phyloP scores from a whole-genome alignment of 1,140 invertebrate species.

The Drosophila nannoptera region DNA sequence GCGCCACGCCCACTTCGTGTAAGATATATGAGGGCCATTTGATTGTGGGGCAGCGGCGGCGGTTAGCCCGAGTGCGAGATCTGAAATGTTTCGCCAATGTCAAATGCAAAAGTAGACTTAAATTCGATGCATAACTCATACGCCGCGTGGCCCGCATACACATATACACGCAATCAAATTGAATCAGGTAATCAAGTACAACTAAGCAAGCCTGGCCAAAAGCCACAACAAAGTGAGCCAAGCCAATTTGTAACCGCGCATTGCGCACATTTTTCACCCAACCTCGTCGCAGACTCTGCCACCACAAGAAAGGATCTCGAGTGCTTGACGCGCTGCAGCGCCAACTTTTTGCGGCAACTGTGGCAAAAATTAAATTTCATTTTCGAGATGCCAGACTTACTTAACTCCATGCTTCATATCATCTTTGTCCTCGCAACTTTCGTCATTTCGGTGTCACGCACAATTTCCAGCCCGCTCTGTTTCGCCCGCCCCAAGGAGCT shows the following conservation, averaged over 20 bases:
- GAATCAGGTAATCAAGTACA: constrained; percentile 34
- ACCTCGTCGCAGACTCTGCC: neutral
- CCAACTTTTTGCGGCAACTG: constrained; percentile 28
- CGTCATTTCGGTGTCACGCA: neutral
- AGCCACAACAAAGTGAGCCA: constrained; percentile 60
- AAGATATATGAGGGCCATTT: constrained; percentile 47
- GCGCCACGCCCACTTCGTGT: constrained; percentile 21
- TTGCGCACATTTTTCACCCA: constrained; percentile 29
- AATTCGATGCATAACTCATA: constrained; percentile 35
- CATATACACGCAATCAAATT: constrained; percentile 38
- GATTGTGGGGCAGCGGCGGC: constrained; percentile 10
- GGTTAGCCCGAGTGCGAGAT: constrained; percentile 6
- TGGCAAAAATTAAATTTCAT: constrained; percentile 53
- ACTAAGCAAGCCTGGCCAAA: constrained; percentile 26
- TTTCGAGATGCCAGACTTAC: constrained; percentile 33
- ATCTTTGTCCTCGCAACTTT: neutral
- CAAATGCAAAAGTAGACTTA: constrained; percentile 32
- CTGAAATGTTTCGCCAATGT: constrained; percentile 29
- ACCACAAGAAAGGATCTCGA: constrained; percentile 60
- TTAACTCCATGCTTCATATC: constrained; percentile 5
- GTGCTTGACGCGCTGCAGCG: constrained; percentile 27
- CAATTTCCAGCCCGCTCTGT: neutral
- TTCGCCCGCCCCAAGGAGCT: too few relatives aligned
- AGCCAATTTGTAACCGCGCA: constrained; percentile 42
- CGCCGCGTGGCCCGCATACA: constrained; percentile 8